A percentile compares a stretch with the other conserved stretches of the same genome.
Conservation (phyloP, 1,140 invertebrate species). For the Elymnias hypermnestra region DNA sequence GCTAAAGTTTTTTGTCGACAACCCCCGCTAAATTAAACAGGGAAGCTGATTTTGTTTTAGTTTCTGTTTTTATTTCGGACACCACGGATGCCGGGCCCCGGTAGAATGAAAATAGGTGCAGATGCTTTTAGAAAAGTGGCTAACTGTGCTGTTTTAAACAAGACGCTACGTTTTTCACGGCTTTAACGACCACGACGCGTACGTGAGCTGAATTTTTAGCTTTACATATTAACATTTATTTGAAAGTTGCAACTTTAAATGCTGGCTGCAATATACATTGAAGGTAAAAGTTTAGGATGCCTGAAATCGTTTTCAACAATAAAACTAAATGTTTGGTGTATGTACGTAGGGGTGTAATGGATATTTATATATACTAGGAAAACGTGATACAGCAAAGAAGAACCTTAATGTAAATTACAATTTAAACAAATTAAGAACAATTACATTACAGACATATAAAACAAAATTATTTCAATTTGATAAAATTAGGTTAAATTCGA, state of each 20-base stretch:
- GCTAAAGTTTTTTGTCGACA: slow-evolving; percentile 58
- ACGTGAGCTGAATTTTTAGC: slow-evolving; percentile 19
- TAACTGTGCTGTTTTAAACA: slow-evolving; percentile 29
- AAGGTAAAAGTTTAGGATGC: neutral
- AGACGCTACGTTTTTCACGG: slow-evolving; percentile 26
- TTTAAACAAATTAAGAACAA: no score
- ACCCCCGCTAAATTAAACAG: slow-evolving; percentile 68
- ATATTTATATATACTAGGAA: no score
- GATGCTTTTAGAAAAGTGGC: slow-evolving; percentile 31
- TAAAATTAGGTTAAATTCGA: no score
- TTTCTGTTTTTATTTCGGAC: slow-evolving; percentile 41
- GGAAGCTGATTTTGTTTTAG: slow-evolving; percentile 60
- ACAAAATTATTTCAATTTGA: no score
- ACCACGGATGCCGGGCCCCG: slow-evolving; percentile 16
- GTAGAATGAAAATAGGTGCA: slow-evolving; percentile 26
- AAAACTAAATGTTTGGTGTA: no score
- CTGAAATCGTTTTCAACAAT: neutral
- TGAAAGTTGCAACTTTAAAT: slow-evolving; percentile 13
- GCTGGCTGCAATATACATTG: slow-evolving; percentile 3
- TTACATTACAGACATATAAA: no score
- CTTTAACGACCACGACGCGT: slow-evolving; percentile 16
- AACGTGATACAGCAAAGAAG: no score
- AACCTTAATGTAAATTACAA: no score
- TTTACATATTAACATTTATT: slow-evolving; percentile 19
- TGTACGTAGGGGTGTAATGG: no score